phyloP scores from a whole-genome alignment of 2,113 vertebrate genomes.

The Silurus meridionalis region DNA sequence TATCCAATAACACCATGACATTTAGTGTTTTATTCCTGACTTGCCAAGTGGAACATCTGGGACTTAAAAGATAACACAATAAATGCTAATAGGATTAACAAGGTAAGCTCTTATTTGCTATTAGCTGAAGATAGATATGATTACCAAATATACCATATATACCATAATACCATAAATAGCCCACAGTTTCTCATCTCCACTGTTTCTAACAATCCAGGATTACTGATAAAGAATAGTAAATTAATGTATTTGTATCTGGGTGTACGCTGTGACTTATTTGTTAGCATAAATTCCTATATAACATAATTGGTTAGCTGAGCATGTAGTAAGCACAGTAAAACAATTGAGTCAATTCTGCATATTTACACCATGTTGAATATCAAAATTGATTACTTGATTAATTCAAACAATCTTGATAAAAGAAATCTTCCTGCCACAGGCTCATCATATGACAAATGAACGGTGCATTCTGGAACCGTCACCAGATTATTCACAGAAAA shows the following conservation, averaged over 20 bases:
- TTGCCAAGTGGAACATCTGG: background rate
- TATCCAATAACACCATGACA: background rate
- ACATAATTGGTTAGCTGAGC: background rate
- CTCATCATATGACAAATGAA: background rate
- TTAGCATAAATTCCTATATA: background rate
- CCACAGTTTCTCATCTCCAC: too few species aligned
- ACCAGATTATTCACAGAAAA: background rate
- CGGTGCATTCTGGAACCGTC: background rate
- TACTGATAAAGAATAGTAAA: too few species aligned
- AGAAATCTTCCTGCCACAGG: background rate
- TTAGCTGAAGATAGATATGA: background rate
- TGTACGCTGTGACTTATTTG: background rate
- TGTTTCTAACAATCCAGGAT: too few species aligned
- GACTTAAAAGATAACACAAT: background rate
- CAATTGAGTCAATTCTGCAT: background rate
- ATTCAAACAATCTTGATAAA: background rate
- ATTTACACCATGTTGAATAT: background rate
- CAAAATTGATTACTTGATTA: background rate
- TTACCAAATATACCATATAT: too few species aligned
- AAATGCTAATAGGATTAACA: background rate
- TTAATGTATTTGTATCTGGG: background rate
- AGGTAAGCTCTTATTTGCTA: background rate
- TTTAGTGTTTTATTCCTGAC: background rate
- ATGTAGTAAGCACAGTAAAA: background rate
- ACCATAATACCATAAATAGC: too few species aligned